Percentiles rank a stretch among this genome's conserved stretches.
phyloP scores from a whole-genome alignment of 2,113 vertebrate species.

The Machaerirhynchus nigripectus region DNA sequence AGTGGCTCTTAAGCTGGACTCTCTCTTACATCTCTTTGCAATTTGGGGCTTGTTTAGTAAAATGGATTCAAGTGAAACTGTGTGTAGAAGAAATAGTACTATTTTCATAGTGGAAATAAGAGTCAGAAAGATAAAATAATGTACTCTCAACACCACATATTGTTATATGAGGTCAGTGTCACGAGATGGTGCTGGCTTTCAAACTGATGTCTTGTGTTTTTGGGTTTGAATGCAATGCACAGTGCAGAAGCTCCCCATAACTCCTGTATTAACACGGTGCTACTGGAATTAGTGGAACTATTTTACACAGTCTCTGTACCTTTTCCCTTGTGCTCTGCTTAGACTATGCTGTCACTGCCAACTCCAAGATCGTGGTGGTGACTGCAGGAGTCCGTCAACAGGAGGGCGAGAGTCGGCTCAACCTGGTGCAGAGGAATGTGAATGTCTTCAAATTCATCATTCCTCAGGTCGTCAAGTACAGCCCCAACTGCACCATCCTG shows the following conservation, averaged over 20 bases:
- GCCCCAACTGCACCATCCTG: constrained; percentile 88
- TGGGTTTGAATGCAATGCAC: neutral
- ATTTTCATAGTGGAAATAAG: neutral
- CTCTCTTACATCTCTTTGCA: neutral
- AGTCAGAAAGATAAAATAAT: no score
- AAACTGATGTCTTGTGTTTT: fast-evolving
- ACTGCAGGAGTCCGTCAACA: constrained; percentile 96
- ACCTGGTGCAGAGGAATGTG: constrained; percentile 96
- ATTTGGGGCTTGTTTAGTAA: neutral
- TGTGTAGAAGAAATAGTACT: neutral
- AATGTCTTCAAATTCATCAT: constrained; percentile 95
- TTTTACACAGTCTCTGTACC: neutral
- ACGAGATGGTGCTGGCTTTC: neutral
- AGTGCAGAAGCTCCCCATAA: neutral
- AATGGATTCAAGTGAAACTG: neutral
- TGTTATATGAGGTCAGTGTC: neutral
- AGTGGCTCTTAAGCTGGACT: neutral
- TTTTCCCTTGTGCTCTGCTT: neutral
- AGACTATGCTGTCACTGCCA: constrained; percentile 93
- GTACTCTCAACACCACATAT: neutral
- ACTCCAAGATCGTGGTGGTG: constrained; percentile 92
- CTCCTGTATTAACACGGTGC: neutral
- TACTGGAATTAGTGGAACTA: neutral
- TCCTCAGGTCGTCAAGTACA: constrained; percentile 93
- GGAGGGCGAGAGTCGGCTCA: constrained; percentile 94